These are phyloP conservation scores for Acanthococcus lagerstroemiae DNA, from an alignment of 2,888 invertebrate species.

Conservation along the genomic window DNA sequence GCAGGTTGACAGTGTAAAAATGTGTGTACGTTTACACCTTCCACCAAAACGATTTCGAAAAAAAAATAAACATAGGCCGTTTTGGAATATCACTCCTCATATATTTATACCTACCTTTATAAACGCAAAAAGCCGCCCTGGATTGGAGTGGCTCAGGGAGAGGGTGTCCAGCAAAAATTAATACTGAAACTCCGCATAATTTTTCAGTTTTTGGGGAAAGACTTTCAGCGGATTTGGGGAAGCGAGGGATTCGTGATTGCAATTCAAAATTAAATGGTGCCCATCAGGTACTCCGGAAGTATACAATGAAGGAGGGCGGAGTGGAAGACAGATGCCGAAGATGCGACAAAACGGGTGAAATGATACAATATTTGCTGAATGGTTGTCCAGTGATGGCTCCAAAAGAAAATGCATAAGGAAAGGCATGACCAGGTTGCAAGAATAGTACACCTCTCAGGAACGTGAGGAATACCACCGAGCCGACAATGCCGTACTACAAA, in stretches of 20 bases:
- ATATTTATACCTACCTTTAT: no score
- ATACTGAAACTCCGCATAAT: no score
- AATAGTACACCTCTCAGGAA: neutral
- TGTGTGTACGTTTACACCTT: no score
- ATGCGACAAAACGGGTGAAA: neutral
- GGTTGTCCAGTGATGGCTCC: neutral
- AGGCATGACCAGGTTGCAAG: neutral
- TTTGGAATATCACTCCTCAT: no score
- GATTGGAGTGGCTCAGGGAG: no score
- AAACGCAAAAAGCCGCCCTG: no score
- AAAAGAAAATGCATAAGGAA: neutral
- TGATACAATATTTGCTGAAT: neutral
- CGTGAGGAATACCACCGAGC: neutral
- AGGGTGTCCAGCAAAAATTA: no score
- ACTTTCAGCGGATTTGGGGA: no score
- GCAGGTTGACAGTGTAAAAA: no score
- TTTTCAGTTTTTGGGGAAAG: no score
- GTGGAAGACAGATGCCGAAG: neutral
- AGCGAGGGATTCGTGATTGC: neutral
- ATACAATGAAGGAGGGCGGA: neutral
- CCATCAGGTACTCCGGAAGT: neutral
- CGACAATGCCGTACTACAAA: neutral
- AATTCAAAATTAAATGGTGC: neutral
- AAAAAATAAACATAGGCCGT: no score
- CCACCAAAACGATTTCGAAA: no score